Percentiles rank a stretch among this genome's conserved stretches.
Evolutionary conservation across 1,140 invertebrate genomes (phyloP).

Genomic region (Dendroctonus valens): DNA sequence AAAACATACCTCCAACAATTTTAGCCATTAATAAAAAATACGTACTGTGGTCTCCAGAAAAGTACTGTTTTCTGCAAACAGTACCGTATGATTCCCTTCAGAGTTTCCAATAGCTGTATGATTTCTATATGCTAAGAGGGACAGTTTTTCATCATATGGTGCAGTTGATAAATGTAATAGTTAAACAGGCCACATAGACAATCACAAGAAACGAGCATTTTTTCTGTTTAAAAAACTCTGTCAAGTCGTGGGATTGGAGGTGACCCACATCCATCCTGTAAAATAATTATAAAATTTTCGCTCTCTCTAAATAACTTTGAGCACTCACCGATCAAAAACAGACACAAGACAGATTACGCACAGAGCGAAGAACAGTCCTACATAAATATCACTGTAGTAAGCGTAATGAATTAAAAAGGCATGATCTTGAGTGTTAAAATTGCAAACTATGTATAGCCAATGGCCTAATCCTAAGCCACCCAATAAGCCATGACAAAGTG

Average conservation of each 20-base stretch:
- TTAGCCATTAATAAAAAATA: background rate
- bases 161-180: conserved; percentile 45
- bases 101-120: conserved; percentile 19
- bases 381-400: conserved; percentile 48
- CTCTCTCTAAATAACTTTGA: background rate
- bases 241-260: conserved; percentile 36
- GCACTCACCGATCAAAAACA: conserved; percentile 47
- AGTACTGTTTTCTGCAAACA: conserved; percentile 3
- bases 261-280: conserved; percentile 47
- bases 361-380: conserved; percentile 45
- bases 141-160: conserved; percentile 45
- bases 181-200: conserved; percentile 42
- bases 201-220: conserved; percentile 45
- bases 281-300: conserved; percentile 12
- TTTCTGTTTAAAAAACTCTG: conserved; percentile 41
- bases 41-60: conserved; percentile 10
- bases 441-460: conserved; percentile 45
- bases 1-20: background rate
- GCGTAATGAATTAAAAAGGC: conserved; percentile 47
- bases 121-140: conserved; percentile 40
- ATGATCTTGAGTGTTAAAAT: conserved; percentile 39
- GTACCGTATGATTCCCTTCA: conserved; percentile 18
- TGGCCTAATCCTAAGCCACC: conserved; percentile 47
- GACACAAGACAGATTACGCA: conserved; percentile 48
- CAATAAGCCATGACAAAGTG: conserved; percentile 47